Conservation (phyloP, 2,113 vertebrate species). For the Syrmaticus mikado region DNA sequence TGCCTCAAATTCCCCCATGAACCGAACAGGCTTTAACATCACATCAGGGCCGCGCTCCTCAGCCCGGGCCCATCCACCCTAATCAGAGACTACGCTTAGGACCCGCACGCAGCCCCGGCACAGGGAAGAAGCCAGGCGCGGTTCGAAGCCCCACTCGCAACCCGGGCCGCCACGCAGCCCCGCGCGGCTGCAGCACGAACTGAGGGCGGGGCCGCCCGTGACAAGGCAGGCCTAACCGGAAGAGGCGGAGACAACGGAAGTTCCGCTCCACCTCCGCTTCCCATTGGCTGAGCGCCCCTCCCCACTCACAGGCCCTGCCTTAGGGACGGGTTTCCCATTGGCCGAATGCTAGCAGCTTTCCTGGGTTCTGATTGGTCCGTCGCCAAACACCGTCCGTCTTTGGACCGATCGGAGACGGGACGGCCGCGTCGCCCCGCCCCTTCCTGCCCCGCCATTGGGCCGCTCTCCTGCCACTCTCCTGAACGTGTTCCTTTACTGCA, state of each 20-base stretch:
- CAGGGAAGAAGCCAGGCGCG: not conserved
- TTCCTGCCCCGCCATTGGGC: not conserved
- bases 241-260: not conserved
- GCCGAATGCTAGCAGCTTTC: not conserved
- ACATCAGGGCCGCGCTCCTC: no score
- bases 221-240: not conserved
- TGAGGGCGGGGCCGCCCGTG: not conserved
- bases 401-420: not conserved
- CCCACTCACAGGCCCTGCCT: not conserved
- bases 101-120: not conserved
- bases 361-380: not conserved
- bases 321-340: slow-evolving; percentile 62
- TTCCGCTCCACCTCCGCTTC: not conserved
- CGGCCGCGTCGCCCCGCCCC: not conserved
- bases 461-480: accelerated
- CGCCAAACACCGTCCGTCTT: not conserved
- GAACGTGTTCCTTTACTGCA: accelerated
- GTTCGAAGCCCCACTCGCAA: not conserved
- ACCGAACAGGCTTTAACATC: not conserved
- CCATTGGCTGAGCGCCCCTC: not conserved
- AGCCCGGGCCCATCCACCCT: no score
- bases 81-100: no score
- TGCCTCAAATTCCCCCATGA: no score
- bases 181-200: accelerated
- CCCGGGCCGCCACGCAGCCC: not conserved